Percentiles rank a stretch among this genome's conserved stretches.
Evolutionary conservation across 2,113 vertebrate species (phyloP).

Genomic region (Myrmophylax atrothorax): DNA sequence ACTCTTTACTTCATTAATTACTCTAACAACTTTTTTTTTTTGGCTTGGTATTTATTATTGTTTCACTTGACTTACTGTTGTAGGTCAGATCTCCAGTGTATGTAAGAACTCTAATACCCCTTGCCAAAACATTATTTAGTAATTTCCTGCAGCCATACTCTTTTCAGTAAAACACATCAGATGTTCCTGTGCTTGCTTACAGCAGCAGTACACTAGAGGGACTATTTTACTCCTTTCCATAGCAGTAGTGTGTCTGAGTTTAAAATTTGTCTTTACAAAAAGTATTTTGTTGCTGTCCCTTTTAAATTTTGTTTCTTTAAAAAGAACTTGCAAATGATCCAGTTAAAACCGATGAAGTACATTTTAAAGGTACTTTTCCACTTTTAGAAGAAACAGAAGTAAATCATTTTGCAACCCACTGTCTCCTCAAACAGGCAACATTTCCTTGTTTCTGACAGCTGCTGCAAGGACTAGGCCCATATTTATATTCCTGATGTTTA

Average conservation of each 20-base stretch:
- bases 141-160: background rate
- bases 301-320: background rate
- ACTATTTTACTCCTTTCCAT: background rate
- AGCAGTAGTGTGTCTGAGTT: background rate
- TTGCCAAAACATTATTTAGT: background rate
- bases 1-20: background rate
- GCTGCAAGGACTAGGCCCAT: background rate
- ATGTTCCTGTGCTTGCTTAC: background rate
- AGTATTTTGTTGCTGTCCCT: background rate
- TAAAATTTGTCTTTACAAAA: background rate
- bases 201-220: constrained; percentile 7
- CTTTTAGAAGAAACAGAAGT: background rate
- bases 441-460: background rate
- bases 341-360: background rate
- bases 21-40: background rate
- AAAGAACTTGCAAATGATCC: background rate
- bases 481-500: background rate
- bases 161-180: background rate
- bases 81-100: background rate
- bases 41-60: background rate
- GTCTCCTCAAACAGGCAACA: background rate
- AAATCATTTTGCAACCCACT: background rate
- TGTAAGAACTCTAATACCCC: background rate
- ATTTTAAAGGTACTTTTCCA: background rate
- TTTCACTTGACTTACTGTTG: background rate